Base-by-base conservation (phyloP, 2,113 vertebrate species). In the Pachycephala philippinensis region DNA sequence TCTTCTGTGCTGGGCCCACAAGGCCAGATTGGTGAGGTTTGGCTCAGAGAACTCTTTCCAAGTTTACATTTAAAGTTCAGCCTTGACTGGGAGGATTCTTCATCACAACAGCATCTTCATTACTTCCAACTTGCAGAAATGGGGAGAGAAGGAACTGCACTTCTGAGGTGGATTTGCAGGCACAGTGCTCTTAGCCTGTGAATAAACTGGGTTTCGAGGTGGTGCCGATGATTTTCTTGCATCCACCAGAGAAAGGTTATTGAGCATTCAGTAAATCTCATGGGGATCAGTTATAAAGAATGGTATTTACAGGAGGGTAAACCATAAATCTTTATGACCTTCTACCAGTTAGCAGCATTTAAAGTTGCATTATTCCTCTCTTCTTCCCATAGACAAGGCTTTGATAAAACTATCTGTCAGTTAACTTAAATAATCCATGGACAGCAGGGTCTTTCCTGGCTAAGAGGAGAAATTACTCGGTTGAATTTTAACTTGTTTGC, bases 291-390 rank as follows among this genome's bases (percentile, higher is more conserved):
- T 95, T 97, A 79, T 93, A 97, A 97, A 95, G 95, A 97, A 89
- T 96, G 95, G 81, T 96, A 96, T 97, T 98, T 96, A 96, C 90
- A 85, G 64, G 37, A 95, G 83, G 83, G 92, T 90, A 96, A 97
- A 91, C 94, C 80, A 84, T 97, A 95, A 96, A 97, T 97, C 95
- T 93, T 97, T 77, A 74, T 97, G 95, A 97, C 96, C 96, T 97
- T 97, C 95, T 87, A 97, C 90, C 42, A 91, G 87, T 96, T 93
- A 96, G 89, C 68, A 94, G 86, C 88, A 82, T 90, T 97, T 98
- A 97, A 97, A 97, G 63, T 84, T 87, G 78, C 89, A 92, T 95
- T 89, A 86, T 90, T 97, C 79, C 71, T 39, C 87, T 92, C 89
- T 96, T 96, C 96, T 92, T 91, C 90, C 88, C 77, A 77, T 71